A percentile compares a stretch with the other conserved stretches of the same genome.
phyloP scores from a whole-genome alignment of 2,888 invertebrate species.

The Alcis repandata region DNA sequence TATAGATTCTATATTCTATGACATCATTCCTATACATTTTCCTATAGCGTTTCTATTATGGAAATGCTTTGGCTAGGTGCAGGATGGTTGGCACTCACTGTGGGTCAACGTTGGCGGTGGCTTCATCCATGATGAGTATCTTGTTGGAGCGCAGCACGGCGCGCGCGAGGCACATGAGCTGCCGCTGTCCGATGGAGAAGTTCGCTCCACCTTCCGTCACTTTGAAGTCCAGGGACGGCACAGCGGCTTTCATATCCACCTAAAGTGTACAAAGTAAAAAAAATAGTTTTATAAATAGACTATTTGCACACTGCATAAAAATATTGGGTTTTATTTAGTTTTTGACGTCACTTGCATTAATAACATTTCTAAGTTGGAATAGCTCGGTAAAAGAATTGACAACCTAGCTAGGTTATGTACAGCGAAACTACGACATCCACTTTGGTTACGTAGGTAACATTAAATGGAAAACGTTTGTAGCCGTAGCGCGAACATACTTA shows the following conservation, averaged over 20 bases:
- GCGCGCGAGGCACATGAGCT: constrained; percentile 95
- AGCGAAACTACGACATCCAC: too few relatives aligned
- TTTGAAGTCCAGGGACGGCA: constrained; percentile 89
- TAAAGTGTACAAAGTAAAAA: constrained; percentile 53
- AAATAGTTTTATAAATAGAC: neutral
- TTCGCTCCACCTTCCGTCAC: constrained; percentile 92
- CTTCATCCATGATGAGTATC: constrained; percentile 96
- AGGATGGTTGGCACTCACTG: constrained; percentile 79
- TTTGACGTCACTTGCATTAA: too few relatives aligned
- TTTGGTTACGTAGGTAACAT: neutral
- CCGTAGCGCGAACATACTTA: neutral
- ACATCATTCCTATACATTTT: too few relatives aligned
- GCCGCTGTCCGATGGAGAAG: constrained; percentile 96
- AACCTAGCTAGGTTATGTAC: too few relatives aligned
- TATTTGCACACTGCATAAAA: neutral
- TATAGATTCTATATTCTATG: too few relatives aligned
- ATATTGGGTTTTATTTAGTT: neutral
- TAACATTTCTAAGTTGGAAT: too few relatives aligned
- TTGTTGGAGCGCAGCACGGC: constrained; percentile 94
- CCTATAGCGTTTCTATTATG: too few relatives aligned
- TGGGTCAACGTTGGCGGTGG: constrained; percentile 97
- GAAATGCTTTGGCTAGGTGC: too few relatives aligned
- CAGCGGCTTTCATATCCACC: constrained; percentile 91
- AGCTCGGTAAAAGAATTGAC: too few relatives aligned
- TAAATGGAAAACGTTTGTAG: neutral